Evolutionary conservation across 1,140 invertebrate species (phyloP).

Genomic region (Solenopsis invicta): DNA sequence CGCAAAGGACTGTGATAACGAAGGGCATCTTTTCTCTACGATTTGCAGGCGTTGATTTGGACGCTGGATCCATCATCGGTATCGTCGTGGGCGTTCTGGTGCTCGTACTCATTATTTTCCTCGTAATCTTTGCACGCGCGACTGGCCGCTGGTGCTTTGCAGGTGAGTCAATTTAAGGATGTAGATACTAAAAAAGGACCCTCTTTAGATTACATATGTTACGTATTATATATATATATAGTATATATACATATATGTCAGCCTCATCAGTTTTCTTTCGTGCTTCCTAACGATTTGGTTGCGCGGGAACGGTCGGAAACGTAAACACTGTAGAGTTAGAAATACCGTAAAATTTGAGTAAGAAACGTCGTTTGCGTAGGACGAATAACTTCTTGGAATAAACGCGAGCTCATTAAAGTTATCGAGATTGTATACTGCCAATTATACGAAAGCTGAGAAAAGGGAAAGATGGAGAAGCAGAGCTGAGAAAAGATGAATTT

Average conservation of each 20-base stretch:
- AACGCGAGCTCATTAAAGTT: conserved; percentile 14
- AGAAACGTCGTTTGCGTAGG: conserved; percentile 22
- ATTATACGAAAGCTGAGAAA: conserved; percentile 1
- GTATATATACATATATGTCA: conserved; percentile 18
- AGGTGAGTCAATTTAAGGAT: conserved; percentile 88
- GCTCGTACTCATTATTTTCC: conserved; percentile 89
- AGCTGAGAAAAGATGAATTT: not conserved
- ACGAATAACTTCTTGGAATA: conserved; percentile 15
- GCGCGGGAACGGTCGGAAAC: conserved; percentile 6
- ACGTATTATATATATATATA: conserved; percentile 28
- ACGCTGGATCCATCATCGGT: conserved; percentile 91
- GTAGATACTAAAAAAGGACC: not conserved
- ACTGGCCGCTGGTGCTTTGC: conserved; percentile 94
- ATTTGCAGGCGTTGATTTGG: conserved; percentile 89
- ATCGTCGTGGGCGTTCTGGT: conserved; percentile 91
- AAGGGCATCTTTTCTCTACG: conserved; percentile 18
- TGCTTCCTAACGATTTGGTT: conserved; percentile 39
- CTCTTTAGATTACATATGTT: conserved; percentile 44
- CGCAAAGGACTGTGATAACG: conserved; percentile 18
- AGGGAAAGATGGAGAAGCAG: not conserved
- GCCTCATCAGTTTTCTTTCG: conserved; percentile 23
- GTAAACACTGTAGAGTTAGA: not conserved
- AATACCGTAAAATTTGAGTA: conserved; percentile 24
- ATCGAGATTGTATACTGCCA: conserved; percentile 1
- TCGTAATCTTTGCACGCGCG: conserved; percentile 92